Evolutionary conservation across 2,888 invertebrate genomes (phyloP), one percentile per base, ranked within the genome.

Genomic region (Himalopsyche anomala): DNA sequence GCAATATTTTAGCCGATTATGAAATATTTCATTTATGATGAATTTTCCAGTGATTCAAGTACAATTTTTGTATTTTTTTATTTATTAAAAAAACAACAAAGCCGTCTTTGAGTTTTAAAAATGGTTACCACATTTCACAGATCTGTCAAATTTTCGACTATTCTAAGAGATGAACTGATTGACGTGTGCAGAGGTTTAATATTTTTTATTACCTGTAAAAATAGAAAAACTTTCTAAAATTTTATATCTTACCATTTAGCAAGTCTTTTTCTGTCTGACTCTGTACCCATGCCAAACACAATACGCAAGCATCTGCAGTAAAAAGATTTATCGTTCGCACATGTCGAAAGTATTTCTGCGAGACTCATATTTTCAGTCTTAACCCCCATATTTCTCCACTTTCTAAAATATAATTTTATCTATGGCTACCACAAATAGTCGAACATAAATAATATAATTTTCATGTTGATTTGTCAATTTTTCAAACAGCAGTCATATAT

Each of bases 221-320:
- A 51, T 15, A 15, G 6, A 51, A 51, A 51, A 51, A 15, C 15
- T 51, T 51, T 2, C 15, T 6, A 15, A 15, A 3, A 6, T 11
- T 51, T 51, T 11, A 51, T 51, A 51, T 51, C 45, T 11, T 51
- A 51, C 19, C 9, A 62, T 62, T 19, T 62, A 19, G 28, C 28
- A 19, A 9, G 62, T 11, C 28, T 62, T 6, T 19, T 62, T 62
- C 28, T 28, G 62, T 19, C 19, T 19, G 62, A 2, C 62, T 62
- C 62, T 62, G 62, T 62, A 62, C 62, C 62, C 28, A 3, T 8
- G 62, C 62, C 62, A 19, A 19, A 62, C 62, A 62, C 62, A 62
- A 62, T 62, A 62, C 62, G 62, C 62, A 62, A 62, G 62, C 62
- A 62, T 62, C 62, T 62, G 62, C 62, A 62, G 62, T 62, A 62